Evolutionary conservation across 2,113 vertebrate species (phyloP).

Genomic region (Brachyhypopomus gauderio): DNA sequence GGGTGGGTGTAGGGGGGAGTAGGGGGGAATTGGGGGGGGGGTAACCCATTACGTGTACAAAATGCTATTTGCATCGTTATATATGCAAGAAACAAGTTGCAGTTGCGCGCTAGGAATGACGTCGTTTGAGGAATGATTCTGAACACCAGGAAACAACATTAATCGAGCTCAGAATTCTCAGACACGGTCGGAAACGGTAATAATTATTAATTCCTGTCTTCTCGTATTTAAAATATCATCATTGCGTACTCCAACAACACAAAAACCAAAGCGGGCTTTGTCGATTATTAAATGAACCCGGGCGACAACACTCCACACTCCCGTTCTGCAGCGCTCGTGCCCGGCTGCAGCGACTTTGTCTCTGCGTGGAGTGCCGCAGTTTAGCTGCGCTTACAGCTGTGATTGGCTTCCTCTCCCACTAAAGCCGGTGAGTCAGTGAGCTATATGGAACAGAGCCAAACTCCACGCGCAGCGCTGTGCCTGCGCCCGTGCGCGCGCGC

Average conservation of each 20-base stretch:
- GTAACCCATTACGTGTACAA: background rate
- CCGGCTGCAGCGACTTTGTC: background rate
- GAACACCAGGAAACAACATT: background rate
- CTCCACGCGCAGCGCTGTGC: slow-evolving; percentile 47
- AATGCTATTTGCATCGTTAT: background rate
- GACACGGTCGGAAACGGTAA: background rate
- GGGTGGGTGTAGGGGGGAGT: too few relatives aligned
- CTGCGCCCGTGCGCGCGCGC: slow-evolving; percentile 33
- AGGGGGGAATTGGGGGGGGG: too few relatives aligned
- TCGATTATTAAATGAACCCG: background rate
- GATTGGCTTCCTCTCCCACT: slow-evolving; percentile 41
- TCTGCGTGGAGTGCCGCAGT: slow-evolving; percentile 15
- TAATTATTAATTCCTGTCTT: background rate
- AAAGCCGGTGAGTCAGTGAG: slow-evolving; percentile 51
- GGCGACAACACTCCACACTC: background rate
- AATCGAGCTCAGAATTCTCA: background rate
- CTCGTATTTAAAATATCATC: too few relatives aligned
- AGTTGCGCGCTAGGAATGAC: too few relatives aligned
- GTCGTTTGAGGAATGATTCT: too few relatives aligned
- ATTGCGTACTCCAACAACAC: too few relatives aligned
- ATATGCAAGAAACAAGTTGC: background rate
- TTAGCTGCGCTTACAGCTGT: slow-evolving; percentile 32
- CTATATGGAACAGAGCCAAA: slow-evolving; percentile 30
- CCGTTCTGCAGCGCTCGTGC: background rate
- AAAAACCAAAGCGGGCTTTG: too few relatives aligned